Evolutionary conservation across 1,140 invertebrate genomes (phyloP).

Genomic region (Eumaeus atala): DNA sequence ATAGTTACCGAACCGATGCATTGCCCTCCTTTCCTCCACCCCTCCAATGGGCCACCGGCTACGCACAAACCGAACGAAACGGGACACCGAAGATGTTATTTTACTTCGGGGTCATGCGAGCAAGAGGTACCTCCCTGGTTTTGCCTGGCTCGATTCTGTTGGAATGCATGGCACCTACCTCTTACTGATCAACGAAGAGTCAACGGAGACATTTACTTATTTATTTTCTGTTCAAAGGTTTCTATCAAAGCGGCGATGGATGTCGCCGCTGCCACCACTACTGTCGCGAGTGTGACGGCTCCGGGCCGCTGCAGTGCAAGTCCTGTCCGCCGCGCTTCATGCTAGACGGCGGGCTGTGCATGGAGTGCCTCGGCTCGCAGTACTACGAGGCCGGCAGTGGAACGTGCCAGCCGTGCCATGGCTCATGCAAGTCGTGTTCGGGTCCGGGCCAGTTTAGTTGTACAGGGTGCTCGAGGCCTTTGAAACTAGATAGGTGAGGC

Average conservation of each 20-base stretch:
- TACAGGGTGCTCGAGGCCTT: slow-evolving; percentile 77
- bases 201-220: no score
- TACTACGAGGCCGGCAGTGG: slow-evolving; percentile 82
- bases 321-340: slow-evolving; percentile 82
- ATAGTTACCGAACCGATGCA: no score
- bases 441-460: slow-evolving; percentile 83
- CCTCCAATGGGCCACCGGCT: no score
- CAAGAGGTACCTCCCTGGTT: no score
- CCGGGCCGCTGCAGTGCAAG: slow-evolving; percentile 82
- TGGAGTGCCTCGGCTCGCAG: slow-evolving; percentile 82
- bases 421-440: slow-evolving; percentile 80
- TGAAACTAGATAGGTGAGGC: slow-evolving; percentile 77
- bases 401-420: slow-evolving; percentile 80
- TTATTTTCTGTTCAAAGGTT: slow-evolving; percentile 75
- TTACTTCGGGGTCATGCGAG: no score
- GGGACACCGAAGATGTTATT: no score
- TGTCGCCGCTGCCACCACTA: slow-evolving; percentile 90
- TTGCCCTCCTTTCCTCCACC: no score
- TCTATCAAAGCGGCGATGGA: slow-evolving; percentile 84
- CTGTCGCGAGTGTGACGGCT: slow-evolving; percentile 85
- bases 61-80: no score
- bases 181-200: no score
- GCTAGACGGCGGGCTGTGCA: slow-evolving; percentile 82
- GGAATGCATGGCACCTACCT: no score
- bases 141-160: no score